Conservation (phyloP, 2,113 vertebrate species). For the Nycticryphes semicollaris region DNA sequence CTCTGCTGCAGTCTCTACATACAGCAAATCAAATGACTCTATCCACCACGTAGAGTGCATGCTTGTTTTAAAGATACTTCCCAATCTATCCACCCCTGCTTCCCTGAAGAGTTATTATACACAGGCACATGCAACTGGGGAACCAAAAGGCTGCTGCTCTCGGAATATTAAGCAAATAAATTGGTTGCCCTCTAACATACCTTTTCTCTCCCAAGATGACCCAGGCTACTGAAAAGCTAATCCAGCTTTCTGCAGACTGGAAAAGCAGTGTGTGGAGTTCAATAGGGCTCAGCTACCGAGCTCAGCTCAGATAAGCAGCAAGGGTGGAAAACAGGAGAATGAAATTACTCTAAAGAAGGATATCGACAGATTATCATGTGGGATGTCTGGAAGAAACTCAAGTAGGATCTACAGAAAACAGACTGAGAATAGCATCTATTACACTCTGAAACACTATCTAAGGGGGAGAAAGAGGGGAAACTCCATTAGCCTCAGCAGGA, state of each 20-base stretch:
- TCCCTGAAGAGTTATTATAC: constrained; percentile 50
- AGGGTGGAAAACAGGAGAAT: background rate
- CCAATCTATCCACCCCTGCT: background rate
- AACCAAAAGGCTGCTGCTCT: constrained; percentile 29
- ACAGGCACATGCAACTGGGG: background rate
- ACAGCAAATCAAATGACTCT: background rate
- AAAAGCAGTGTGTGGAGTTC: background rate
- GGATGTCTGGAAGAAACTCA: background rate
- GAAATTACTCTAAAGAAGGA: background rate
- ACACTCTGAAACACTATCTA: background rate
- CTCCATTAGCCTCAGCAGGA: background rate
- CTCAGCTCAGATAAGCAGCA: background rate
- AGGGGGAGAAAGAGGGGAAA: background rate
- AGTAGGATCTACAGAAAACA: background rate
- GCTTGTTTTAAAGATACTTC: background rate
- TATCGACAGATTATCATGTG: background rate
- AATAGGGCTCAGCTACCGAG: background rate
- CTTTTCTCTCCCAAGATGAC: constrained; percentile 1
- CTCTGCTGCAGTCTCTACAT: background rate
- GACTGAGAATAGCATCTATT: background rate
- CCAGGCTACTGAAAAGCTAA: constrained; percentile 26
- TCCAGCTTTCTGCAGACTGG: constrained; percentile 5
- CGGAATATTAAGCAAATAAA: constrained; percentile 61
- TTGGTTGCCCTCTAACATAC: constrained; percentile 42
- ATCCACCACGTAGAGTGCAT: background rate